phyloP scores from a whole-genome alignment of 2,888 invertebrate genomes.

The Drosophila peninsularis region DNA sequence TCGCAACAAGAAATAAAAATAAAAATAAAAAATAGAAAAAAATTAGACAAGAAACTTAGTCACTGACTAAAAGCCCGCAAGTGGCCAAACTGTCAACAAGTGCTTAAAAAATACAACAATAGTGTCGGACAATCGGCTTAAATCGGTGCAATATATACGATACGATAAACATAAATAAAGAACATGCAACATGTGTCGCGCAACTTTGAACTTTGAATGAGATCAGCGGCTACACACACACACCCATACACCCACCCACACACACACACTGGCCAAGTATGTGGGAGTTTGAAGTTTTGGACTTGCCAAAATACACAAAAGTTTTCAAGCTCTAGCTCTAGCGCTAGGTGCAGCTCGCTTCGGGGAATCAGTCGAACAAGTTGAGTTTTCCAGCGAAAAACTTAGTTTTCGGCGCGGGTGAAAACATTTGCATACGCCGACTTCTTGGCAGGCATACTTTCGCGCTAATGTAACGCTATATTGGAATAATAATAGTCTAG shows the following conservation, averaged over 20 bases:
- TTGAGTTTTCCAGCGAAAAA: neutral
- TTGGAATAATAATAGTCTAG: neutral
- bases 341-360: neutral
- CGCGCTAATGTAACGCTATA: conserved; percentile 63
- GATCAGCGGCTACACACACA: conserved; percentile 47
- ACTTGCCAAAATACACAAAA: conserved; percentile 1
- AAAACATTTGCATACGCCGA: conserved; percentile 39
- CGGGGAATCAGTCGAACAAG: neutral
- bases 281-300: conserved; percentile 21
- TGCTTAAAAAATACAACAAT: neutral
- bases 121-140: conserved; percentile 23
- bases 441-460: conserved; percentile 46
- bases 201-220: conserved; percentile 48
- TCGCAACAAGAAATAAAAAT: conserved; percentile 60
- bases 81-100: conserved; percentile 24
- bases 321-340: neutral
- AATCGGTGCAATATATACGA: conserved; percentile 44
- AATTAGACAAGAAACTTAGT: conserved; percentile 26
- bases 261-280: conserved; percentile 21
- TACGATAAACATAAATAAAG: conserved; percentile 1
- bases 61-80: conserved; percentile 18
- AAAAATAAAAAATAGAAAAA: conserved; percentile 23
- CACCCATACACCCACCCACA: neutral
- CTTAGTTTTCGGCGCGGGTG: neutral
- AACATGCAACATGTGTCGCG: conserved; percentile 58